Evolutionary conservation across 2,797 vertebrate genomes (phyloP), one percentile per base, ranked within the genome.

Genomic region (Mastacembelus armatus): DNA sequence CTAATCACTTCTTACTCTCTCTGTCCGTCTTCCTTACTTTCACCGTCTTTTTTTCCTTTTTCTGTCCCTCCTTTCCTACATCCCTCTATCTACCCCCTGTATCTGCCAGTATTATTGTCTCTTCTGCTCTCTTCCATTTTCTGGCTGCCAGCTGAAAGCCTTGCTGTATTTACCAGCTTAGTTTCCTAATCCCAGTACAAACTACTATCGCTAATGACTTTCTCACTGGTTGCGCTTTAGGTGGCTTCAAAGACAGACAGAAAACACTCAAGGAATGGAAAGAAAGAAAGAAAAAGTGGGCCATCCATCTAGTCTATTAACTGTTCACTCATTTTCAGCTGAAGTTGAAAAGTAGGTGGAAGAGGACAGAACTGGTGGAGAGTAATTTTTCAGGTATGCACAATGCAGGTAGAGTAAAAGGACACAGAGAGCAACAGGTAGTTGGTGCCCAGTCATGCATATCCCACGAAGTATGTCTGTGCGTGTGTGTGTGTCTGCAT

Each of bases 131-230:
- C 45, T 61, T 74, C 62, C 10, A 32, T 55, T 64, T 77, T 66
- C 52, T 59, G 32, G 16, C 48, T 36, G 60, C 82, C 81, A 77
- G 71, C 81, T 85, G 69, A 85, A 84, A 88, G 84, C 73, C 67
- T 64, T 2, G 51, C 75, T 38, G 52, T 90, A 77, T 90, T 91
- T 90, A 84, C 86, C 81, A 68, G 75, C 85, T 90, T 89, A 81
- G 74, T 69, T 56, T 52, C 44, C 69, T 91, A 92, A 92, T 90
- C 89, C 86, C 81, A 83, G 77, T 69, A 85, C 86, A 91, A 92
- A 90, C 90, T 83, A 68, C 80, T 68, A 75, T 70, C 50, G 7
- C 86, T 85, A 92, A 91, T 90, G 84, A 90, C 84, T 91, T 91
- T 92, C 87, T 87, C 87, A 83, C 71, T 56, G 59, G 66, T 48